Evolutionary conservation across 2,797 vertebrate genomes (phyloP).

Genomic region (Diceros bicornis): DNA sequence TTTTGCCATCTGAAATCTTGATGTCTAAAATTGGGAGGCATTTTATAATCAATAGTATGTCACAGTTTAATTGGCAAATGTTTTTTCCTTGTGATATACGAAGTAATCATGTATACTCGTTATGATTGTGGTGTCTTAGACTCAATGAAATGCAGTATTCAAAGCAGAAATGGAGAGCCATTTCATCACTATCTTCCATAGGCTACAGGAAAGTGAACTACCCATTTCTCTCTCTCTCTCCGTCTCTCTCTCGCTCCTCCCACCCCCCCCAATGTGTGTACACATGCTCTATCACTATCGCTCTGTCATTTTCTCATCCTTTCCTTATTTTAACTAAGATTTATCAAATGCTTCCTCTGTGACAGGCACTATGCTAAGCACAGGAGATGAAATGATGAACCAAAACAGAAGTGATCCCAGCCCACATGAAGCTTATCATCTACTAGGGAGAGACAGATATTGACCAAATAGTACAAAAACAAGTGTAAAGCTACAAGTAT

Average conservation of each 20-base stretch:
- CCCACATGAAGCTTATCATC: neutral
- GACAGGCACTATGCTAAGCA: neutral
- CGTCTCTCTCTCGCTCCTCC: no score
- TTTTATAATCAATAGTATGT: neutral
- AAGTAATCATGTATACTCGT: neutral
- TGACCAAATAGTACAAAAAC: neutral
- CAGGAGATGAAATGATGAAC: neutral
- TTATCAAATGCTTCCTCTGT: neutral
- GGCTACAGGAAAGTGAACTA: neutral
- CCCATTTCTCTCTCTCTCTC: neutral
- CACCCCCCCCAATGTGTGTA: no score
- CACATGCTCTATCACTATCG: neutral
- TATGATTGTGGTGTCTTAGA: neutral
- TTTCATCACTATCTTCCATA: neutral
- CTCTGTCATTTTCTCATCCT: neutral
- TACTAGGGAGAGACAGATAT: neutral
- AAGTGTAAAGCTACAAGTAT: neutral
- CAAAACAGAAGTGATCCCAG: neutral
- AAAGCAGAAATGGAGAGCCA: neutral
- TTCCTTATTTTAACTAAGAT: neutral
- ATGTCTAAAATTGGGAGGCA: neutral
- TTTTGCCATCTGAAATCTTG: conserved; percentile 11
- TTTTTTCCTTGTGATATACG: neutral
- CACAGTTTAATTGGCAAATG: conserved; percentile 6
- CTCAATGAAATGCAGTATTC: neutral